Evolutionary conservation across 2,113 vertebrate genomes (phyloP).

Genomic region (Cepphus grylle): DNA sequence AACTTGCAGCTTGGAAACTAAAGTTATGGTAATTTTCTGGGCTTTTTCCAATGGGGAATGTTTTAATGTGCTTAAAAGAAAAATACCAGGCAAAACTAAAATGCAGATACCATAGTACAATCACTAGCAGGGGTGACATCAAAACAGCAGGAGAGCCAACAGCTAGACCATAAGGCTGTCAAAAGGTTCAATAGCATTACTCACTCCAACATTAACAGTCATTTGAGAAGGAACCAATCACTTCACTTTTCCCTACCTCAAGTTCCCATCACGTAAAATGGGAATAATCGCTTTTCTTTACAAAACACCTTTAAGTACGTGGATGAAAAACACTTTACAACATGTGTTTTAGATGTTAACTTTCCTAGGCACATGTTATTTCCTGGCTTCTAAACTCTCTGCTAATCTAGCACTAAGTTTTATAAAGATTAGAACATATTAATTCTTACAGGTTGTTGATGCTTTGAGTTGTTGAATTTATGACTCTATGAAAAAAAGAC

Average conservation of each 20-base stretch:
- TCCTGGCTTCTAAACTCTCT: not conserved
- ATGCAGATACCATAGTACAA: not conserved
- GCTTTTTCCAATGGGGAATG: not conserved
- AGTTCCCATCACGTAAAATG: not conserved
- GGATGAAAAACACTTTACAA: not conserved
- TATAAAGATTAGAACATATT: not conserved
- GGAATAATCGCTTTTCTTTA: not conserved
- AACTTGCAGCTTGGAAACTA: not conserved
- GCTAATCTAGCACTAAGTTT: not conserved
- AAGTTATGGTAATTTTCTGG: not conserved
- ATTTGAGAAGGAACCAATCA: not conserved
- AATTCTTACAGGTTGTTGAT: not conserved
- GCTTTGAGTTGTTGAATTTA: not conserved
- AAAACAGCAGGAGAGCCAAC: not conserved
- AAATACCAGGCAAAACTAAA: not conserved
- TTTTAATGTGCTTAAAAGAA: not conserved
- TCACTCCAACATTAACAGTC: not conserved
- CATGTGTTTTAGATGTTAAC: not conserved
- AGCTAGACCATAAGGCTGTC: not conserved
- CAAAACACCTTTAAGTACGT: not conserved
- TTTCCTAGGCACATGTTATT: not conserved
- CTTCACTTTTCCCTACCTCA: not conserved
- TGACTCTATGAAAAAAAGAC: not conserved
- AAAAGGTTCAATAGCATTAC: not conserved
- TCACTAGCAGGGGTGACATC: not conserved